A percentile compares a stretch with the other conserved stretches of the same genome.
phyloP scores from a whole-genome alignment of 2,888 invertebrate genomes.

The Limenitis camilla region DNA sequence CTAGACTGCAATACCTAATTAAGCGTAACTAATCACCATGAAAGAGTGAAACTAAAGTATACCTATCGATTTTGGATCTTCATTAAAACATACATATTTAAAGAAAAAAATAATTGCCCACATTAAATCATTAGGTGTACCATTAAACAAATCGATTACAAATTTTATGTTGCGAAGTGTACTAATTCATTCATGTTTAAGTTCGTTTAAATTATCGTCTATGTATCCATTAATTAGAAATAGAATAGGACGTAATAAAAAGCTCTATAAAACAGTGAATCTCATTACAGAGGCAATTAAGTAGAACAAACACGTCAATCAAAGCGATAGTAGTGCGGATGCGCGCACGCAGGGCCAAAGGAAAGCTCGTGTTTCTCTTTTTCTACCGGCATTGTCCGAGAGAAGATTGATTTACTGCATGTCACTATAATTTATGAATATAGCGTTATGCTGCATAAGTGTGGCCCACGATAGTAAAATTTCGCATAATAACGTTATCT shows the following conservation, averaged over 20 bases:
- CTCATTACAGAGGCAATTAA: constrained; percentile 38
- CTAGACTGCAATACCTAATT: too few species aligned
- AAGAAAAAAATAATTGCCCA: too few species aligned
- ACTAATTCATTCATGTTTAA: not conserved
- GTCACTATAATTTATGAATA: constrained; percentile 27
- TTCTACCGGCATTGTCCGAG: constrained; percentile 39
- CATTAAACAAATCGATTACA: too few species aligned
- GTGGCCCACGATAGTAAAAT: constrained; percentile 35
- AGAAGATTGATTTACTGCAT: constrained; percentile 28
- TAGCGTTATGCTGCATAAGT: constrained; percentile 18
- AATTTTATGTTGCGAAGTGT: too few species aligned
- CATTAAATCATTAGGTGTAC: too few species aligned
- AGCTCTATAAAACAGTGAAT: constrained; percentile 31
- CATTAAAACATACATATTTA: too few species aligned
- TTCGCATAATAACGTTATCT: constrained; percentile 41
- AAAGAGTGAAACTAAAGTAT: too few species aligned
- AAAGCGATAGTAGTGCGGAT: constrained; percentile 32
- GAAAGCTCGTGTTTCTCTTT: constrained; percentile 41
- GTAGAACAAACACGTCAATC: constrained; percentile 44
- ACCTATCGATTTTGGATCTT: too few species aligned
- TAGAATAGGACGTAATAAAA: constrained; percentile 28
- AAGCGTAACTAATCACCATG: too few species aligned
- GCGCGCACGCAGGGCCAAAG: constrained; percentile 22
- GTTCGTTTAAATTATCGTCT: constrained; percentile 11
- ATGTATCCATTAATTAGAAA: constrained; percentile 17